Percentiles rank a stretch among this genome's conserved stretches.
Conservation (phyloP, 2,113 vertebrate species). For the Pogonocichla stellata region DNA sequence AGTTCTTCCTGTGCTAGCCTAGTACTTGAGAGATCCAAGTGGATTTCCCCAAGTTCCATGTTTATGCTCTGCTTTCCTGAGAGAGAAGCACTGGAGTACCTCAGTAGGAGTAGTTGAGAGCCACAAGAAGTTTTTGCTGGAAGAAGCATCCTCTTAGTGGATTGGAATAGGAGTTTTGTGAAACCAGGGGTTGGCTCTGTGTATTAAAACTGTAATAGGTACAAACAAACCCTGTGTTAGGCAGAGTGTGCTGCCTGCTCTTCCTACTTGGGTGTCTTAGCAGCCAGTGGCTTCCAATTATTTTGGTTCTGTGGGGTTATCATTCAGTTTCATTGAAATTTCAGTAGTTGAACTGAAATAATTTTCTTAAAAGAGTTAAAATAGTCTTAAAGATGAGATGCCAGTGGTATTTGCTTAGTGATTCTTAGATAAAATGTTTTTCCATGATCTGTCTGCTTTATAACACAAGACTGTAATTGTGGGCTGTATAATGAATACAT, state of each 20-base stretch:
- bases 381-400: neutral
- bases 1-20: accelerated
- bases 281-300: neutral
- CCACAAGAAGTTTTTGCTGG: neutral
- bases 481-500: neutral
- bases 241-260: neutral
- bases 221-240: neutral
- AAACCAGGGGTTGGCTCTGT: neutral
- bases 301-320: neutral
- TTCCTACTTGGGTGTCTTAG: neutral
- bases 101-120: neutral
- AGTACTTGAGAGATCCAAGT: neutral
- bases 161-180: neutral
- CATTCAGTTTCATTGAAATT: neutral
- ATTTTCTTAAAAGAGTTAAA: neutral
- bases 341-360: neutral
- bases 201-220: neutral
- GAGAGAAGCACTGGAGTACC: neutral
- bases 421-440: neutral
- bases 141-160: neutral
- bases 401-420: neutral
- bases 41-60: neutral
- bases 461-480: neutral
- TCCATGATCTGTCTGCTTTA: neutral
- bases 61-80: neutral